phyloP scores from a whole-genome alignment of 2,113 vertebrate species.

The Halcyon senegalensis region DNA sequence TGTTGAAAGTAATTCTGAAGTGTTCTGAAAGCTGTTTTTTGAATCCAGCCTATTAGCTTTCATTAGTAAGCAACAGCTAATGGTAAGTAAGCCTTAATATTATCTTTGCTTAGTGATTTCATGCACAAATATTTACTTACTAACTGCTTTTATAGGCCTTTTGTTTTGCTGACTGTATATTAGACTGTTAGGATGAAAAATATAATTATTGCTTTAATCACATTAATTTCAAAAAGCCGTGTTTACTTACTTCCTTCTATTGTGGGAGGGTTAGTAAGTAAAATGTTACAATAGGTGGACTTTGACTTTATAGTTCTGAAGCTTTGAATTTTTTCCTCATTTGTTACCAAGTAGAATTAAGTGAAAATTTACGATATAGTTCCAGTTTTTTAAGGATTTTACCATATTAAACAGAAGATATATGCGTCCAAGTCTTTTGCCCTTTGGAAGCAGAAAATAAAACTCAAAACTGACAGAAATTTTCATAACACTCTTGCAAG shows the following conservation, averaged over 20 bases:
- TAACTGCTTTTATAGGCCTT: constrained; percentile 62
- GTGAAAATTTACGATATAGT: not conserved
- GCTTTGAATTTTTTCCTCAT: constrained; percentile 62
- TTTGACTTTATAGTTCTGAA: constrained; percentile 57
- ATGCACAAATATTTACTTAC: constrained; percentile 65
- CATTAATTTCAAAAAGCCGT: constrained; percentile 64
- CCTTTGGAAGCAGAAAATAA: not conserved
- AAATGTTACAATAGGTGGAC: constrained; percentile 66
- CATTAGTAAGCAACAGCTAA: not conserved
- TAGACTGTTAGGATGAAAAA: constrained; percentile 64
- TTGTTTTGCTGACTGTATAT: constrained; percentile 58
- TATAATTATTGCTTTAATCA: constrained; percentile 68
- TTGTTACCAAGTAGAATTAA: constrained; percentile 58
- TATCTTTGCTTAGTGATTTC: constrained; percentile 2
- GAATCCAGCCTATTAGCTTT: not conserved
- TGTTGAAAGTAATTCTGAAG: not conserved
- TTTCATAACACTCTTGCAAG: not conserved
- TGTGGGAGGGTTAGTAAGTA: constrained; percentile 66
- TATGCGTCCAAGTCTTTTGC: not conserved
- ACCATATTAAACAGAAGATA: not conserved
- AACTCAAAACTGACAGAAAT: not conserved
- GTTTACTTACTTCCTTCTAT: constrained; percentile 64
- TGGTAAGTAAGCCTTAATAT: not conserved
- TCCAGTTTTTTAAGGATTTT: not conserved
- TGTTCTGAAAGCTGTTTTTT: not conserved